These are phyloP conservation scores for Tribolium madens DNA, from an alignment of 1,140 invertebrate genomes.

Conservation along the genomic window DNA sequence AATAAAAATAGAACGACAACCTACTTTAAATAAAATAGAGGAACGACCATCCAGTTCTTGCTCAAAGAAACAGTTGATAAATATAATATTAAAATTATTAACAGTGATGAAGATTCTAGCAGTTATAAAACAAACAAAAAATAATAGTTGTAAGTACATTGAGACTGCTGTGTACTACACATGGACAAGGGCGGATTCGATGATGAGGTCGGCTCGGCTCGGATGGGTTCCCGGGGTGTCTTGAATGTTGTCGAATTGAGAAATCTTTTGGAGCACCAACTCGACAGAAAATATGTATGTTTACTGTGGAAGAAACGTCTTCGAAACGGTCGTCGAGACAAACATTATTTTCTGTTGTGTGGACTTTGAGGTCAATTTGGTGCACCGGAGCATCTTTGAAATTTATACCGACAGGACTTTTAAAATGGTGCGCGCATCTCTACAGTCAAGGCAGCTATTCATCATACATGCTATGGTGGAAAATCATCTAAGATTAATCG, in stretches of 20 bases:
- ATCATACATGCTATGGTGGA: not conserved
- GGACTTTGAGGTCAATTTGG: not conserved
- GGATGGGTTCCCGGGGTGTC: not conserved
- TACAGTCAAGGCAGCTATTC: not conserved
- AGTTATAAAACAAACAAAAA: too few species aligned
- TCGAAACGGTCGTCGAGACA: not conserved
- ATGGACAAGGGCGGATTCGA: not conserved
- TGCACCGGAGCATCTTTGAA: not conserved
- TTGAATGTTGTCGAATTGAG: too few species aligned
- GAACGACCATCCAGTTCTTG: too few species aligned
- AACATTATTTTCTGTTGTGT: too few species aligned
- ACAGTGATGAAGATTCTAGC: too few species aligned
- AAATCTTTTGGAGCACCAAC: too few species aligned
- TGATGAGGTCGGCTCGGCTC: not conserved
- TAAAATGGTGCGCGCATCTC: not conserved
- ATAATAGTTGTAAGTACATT: too few species aligned
- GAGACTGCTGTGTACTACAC: not conserved
- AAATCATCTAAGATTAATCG: not conserved
- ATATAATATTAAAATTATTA: too few species aligned
- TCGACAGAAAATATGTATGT: not conserved
- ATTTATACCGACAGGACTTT: not conserved
- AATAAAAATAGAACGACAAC: too few species aligned
- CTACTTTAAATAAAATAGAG: too few species aligned
- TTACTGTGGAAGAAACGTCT: not conserved
- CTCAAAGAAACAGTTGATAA: too few species aligned